phyloP scores from a whole-genome alignment of 2,797 vertebrate genomes.

The Sandelia bainsii region DNA sequence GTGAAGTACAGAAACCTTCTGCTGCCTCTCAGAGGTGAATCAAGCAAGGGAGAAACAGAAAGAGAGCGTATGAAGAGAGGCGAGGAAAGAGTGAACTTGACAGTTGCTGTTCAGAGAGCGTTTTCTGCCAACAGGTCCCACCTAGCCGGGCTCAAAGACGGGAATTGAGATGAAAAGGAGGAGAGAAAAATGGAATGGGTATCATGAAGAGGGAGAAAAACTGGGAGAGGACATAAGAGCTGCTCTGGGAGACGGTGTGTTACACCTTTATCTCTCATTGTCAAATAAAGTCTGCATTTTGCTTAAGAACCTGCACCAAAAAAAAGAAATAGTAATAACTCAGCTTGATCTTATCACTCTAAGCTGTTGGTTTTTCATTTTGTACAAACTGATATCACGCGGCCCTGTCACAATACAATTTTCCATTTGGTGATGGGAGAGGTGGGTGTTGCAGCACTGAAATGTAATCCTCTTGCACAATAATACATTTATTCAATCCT shows the following conservation, averaged over 20 bases:
- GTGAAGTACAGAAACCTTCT: slow-evolving; percentile 53
- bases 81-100: slow-evolving; percentile 58
- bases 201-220: slow-evolving; percentile 1
- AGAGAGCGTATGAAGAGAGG: slow-evolving; percentile 41
- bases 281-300: slow-evolving; percentile 51
- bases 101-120: slow-evolving; percentile 61
- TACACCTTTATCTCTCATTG: slow-evolving; percentile 28
- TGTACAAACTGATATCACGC: slow-evolving; percentile 59
- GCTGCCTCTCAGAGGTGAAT: slow-evolving; percentile 55
- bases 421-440: slow-evolving; percentile 33
- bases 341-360: slow-evolving; percentile 69
- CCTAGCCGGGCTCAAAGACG: slow-evolving; percentile 51
- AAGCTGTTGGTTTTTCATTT: slow-evolving; percentile 77
- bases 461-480: slow-evolving; percentile 72
- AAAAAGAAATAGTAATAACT: slow-evolving; percentile 64
- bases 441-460: slow-evolving; percentile 24
- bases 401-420: slow-evolving; percentile 49
- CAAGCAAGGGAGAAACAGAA: slow-evolving; percentile 16
- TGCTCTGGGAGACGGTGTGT: slow-evolving; percentile 11
- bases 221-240: slow-evolving; percentile 24
- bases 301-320: slow-evolving; percentile 28
- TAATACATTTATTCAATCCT: slow-evolving; percentile 70
- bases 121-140: slow-evolving; percentile 63
- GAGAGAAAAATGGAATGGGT: slow-evolving; percentile 22
- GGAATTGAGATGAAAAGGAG: slow-evolving; percentile 58